Conservation (phyloP, 2,113 vertebrate species). For the Sprattus sprattus region DNA sequence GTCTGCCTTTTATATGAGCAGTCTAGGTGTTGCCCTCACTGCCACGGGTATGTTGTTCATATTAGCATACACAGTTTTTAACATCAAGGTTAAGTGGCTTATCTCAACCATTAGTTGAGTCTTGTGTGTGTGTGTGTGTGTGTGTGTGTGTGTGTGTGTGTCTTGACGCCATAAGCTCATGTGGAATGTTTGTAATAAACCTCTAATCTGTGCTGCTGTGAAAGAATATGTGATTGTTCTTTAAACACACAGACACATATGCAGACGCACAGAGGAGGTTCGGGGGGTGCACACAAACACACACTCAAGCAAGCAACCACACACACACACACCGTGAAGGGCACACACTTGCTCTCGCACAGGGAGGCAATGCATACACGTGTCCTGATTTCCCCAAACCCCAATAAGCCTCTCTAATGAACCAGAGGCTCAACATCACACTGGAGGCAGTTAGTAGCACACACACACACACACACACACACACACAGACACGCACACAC, state of each 20-base stretch:
- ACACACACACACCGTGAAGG: neutral
- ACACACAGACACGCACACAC: neutral
- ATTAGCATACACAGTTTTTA: slow-evolving; percentile 6
- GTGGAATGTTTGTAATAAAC: slow-evolving; percentile 54
- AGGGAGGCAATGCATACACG: neutral
- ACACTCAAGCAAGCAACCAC: neutral
- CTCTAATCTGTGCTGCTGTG: slow-evolving; percentile 43
- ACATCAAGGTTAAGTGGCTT: slow-evolving; percentile 4
- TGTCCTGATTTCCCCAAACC: slow-evolving; percentile 1
- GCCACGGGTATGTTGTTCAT: neutral
- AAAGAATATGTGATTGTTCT: slow-evolving; percentile 30
- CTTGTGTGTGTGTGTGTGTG: slow-evolving; percentile 18
- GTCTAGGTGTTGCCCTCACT: too few relatives aligned
- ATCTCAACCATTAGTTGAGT: neutral
- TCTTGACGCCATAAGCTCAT: slow-evolving; percentile 39
- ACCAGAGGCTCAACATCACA: neutral
- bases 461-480: neutral
- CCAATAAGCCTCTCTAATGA: slow-evolving; percentile 10
- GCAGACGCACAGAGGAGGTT: neutral
- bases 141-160: slow-evolving; percentile 13
- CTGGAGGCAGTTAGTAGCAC: neutral
- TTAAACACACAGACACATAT: slow-evolving; percentile 14
- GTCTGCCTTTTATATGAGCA: too few relatives aligned
- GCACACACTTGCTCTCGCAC: neutral
- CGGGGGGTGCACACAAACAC: neutral